phyloP scores from a whole-genome alignment of 2,113 vertebrate genomes.

The Pelusios castaneus region DNA sequence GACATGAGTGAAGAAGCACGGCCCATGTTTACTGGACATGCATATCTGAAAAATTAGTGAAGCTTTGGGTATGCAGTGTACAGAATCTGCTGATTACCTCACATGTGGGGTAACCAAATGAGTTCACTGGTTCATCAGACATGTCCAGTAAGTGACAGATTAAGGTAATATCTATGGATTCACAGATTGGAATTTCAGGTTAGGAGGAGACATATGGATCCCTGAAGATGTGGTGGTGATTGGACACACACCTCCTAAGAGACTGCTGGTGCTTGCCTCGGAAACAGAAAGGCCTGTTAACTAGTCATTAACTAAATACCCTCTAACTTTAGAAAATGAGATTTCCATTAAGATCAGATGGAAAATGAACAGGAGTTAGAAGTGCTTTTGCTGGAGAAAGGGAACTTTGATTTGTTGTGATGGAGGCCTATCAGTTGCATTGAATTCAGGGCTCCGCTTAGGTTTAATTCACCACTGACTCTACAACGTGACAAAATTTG shows the following conservation, averaged over 20 bases:
- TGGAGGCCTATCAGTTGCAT: not conserved
- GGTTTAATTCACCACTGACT: not conserved
- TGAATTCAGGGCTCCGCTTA: not conserved
- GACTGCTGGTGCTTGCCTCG: not conserved
- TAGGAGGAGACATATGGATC: not conserved
- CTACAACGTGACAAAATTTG: not conserved
- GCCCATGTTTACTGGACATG: not conserved
- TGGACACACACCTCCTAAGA: not conserved
- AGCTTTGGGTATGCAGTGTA: conserved; percentile 10
- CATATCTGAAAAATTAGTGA: conserved; percentile 2
- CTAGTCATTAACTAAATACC: not conserved
- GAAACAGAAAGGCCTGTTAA: not conserved
- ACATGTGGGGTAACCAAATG: not conserved
- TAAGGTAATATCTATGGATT: not conserved
- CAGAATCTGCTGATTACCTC: conserved; percentile 30
- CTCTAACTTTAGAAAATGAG: not conserved
- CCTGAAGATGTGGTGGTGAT: not conserved
- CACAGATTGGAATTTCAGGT: not conserved
- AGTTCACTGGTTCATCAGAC: not conserved
- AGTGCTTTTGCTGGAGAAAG: not conserved
- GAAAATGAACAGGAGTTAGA: not conserved
- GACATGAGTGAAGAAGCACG: not conserved
- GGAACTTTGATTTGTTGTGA: not conserved
- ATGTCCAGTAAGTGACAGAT: conserved; percentile 10
- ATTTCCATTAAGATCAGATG: not conserved